Percentiles rank a stretch among this genome's conserved stretches.
phyloP scores from a whole-genome alignment of 2,113 vertebrate species.

The Telmatochromis brichardi region DNA sequence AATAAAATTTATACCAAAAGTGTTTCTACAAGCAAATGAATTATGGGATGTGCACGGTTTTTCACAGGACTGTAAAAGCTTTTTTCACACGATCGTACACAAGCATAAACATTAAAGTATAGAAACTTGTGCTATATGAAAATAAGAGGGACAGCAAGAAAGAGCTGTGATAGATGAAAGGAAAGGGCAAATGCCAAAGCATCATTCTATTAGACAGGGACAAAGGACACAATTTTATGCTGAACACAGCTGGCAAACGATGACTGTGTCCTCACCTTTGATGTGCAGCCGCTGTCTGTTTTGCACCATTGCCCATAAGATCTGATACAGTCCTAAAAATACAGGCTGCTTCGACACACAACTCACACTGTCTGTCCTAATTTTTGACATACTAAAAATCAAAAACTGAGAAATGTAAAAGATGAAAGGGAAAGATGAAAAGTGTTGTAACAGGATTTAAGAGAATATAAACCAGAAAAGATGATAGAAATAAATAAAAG shows the following conservation, averaged over 20 bases:
- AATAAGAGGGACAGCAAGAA: not conserved
- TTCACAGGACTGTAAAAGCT: not conserved
- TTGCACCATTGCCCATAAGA: not conserved
- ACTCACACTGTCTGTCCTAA: not conserved
- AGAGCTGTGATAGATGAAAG: not conserved
- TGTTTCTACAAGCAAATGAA: fast-evolving
- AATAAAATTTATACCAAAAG: not conserved
- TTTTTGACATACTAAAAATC: not conserved
- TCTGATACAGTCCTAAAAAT: not conserved
- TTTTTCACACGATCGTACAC: fast-evolving
- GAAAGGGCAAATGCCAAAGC: not conserved
- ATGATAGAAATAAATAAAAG: not conserved
- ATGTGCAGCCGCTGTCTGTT: not conserved
- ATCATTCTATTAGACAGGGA: not conserved
- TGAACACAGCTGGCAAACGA: not conserved
- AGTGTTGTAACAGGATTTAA: not conserved
- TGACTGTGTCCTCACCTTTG: conserved; percentile 23
- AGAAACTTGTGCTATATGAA: not conserved
- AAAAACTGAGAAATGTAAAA: not conserved
- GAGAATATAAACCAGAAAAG: not conserved
- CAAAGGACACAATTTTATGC: not conserved
- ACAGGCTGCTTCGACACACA: not conserved
- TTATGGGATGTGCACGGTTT: not conserved
- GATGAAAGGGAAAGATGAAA: not conserved
- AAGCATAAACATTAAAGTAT: not conserved